Evolutionary conservation across 2,113 vertebrate species (phyloP).

Genomic region (Misgurnus anguillicaudatus): DNA sequence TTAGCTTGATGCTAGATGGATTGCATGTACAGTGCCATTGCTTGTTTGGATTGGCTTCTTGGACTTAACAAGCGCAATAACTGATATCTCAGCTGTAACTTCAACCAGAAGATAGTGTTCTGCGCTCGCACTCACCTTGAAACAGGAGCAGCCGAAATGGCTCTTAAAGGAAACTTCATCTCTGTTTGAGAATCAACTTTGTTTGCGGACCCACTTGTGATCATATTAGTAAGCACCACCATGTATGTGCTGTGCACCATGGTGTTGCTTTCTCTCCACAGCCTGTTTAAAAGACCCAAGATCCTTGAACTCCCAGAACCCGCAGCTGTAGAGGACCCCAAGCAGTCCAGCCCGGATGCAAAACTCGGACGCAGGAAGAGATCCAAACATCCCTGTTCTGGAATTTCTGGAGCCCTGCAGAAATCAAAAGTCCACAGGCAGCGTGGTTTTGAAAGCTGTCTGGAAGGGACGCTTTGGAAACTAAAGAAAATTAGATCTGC

Average conservation of each 20-base stretch:
- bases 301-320: not conserved
- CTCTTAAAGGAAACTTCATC: not conserved
- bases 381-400: not conserved
- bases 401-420: not conserved
- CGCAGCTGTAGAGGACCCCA: not conserved
- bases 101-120: slow-evolving; percentile 44
- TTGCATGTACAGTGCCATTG: not conserved
- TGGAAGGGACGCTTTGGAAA: not conserved
- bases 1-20: too few species aligned
- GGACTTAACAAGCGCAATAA: not conserved
- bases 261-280: slow-evolving; percentile 64
- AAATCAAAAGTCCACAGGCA: not conserved
- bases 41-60: not conserved
- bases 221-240: slow-evolving; percentile 9
- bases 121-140: not conserved
- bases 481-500: not conserved
- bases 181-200: not conserved
- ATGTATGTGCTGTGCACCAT: slow-evolving; percentile 74
- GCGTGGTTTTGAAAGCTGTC: not conserved
- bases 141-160: slow-evolving; percentile 13
- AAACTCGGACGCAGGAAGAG: not conserved
- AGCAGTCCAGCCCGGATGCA: not conserved
- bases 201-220: not conserved
- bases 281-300: slow-evolving; percentile 61
- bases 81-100: slow-evolving; percentile 40